These are phyloP conservation scores for Macropis europaea DNA, from an alignment of 2,888 invertebrate genomes.

Conservation along the genomic window DNA sequence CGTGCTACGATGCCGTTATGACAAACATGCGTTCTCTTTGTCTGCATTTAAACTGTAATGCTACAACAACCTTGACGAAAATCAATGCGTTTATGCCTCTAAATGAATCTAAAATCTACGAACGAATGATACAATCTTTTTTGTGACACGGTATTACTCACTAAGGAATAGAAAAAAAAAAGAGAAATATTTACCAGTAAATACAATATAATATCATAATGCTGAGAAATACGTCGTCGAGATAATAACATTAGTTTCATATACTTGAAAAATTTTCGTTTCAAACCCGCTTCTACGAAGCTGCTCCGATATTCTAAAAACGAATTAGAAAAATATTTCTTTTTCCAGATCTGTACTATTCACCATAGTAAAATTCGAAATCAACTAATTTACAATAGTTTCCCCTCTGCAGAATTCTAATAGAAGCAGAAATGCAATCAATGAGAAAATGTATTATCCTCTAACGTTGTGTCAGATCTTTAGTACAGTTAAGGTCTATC, in stretches of 20 bases:
- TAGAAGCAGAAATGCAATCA: conserved; percentile 60
- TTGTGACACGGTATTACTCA: conserved; percentile 17
- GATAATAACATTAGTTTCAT: conserved; percentile 31
- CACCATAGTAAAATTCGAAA: conserved; percentile 56
- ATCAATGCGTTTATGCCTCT: conserved; percentile 2
- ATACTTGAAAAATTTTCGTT: conserved; percentile 32
- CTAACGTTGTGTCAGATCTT: conserved; percentile 54
- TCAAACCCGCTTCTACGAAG: conserved; percentile 52
- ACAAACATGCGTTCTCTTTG: conserved; percentile 9
- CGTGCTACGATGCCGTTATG: conserved; percentile 1
- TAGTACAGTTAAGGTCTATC: conserved; percentile 54
- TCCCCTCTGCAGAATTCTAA: conserved; percentile 38
- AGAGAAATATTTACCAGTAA: conserved; percentile 28
- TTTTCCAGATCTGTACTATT: conserved; percentile 60
- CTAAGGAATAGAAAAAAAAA: conserved; percentile 25
- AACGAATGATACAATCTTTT: conserved; percentile 32
- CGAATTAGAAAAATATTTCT: conserved; percentile 65
- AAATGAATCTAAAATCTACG: conserved; percentile 46
- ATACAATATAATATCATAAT: conserved; percentile 48
- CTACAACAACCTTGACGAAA: conserved; percentile 41
- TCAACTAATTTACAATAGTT: conserved; percentile 46
- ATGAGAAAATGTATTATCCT: conserved; percentile 47
- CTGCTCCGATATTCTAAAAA: conserved; percentile 59
- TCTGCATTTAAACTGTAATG: conserved; percentile 18
- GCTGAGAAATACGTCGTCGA: conserved; percentile 41